A percentile compares a stretch with the other conserved stretches of the same genome.
phyloP scores from a whole-genome alignment of 1,140 invertebrate genomes.

The Oedothorax gibbosus region DNA sequence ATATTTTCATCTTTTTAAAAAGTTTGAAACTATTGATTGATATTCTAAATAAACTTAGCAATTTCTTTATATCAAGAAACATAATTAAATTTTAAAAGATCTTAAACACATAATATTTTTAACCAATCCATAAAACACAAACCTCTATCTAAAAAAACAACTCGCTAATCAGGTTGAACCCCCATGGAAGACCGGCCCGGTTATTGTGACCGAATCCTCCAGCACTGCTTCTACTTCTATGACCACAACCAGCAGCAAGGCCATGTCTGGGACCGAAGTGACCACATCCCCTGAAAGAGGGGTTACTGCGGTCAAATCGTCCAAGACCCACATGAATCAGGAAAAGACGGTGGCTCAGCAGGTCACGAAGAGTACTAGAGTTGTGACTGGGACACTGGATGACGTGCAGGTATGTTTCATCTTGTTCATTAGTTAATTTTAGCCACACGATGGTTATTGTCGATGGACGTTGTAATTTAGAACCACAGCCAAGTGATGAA shows the following conservation, averaged over 20 bases:
- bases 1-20: too few species aligned
- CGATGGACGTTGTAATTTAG: too few species aligned
- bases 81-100: neutral
- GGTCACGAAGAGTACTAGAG: conserved; percentile 58
- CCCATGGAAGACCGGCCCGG: conserved; percentile 38
- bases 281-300: conserved; percentile 55
- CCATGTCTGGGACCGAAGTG: conserved; percentile 48
- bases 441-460: too few species aligned
- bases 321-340: conserved; percentile 55
- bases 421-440: neutral
- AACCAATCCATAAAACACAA: neutral
- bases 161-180: conserved; percentile 24
- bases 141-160: neutral
- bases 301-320: conserved; percentile 42
- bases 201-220: conserved; percentile 49
- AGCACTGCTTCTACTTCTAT: conserved; percentile 38
- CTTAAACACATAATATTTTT: neutral
- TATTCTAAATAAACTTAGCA: too few species aligned
- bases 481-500: too few species aligned
- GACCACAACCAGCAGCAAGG: conserved; percentile 54
- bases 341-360: conserved; percentile 60
- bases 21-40: too few species aligned
- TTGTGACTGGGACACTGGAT: conserved; percentile 61
- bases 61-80: neutral
- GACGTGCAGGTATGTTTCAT: conserved; percentile 57